Evolutionary conservation across 1,140 invertebrate genomes (phyloP).

Genomic region (Drosophila prosaltans): DNA sequence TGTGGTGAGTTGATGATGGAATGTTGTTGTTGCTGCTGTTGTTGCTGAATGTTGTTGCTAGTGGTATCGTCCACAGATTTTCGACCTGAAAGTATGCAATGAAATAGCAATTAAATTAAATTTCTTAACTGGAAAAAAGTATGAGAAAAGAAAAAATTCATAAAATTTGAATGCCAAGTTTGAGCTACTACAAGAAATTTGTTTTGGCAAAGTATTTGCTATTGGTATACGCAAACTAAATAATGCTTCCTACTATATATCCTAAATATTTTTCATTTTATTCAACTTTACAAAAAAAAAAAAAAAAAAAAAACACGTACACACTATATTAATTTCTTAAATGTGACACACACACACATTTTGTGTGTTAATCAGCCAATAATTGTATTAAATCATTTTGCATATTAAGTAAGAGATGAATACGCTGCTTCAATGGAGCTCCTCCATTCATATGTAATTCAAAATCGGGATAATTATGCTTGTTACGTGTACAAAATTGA

Average conservation of each 20-base stretch:
- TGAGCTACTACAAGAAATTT: too few relatives aligned
- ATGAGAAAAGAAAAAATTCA: too few relatives aligned
- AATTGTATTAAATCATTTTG: conserved; percentile 66
- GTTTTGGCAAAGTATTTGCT: too few relatives aligned
- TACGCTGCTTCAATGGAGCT: conserved; percentile 31
- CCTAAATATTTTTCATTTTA: too few relatives aligned
- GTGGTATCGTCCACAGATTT: conserved; percentile 61
- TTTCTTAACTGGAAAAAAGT: background rate
- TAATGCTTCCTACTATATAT: too few relatives aligned
- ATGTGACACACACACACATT: too few relatives aligned
- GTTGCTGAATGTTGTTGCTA: conserved; percentile 6
- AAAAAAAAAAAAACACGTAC: too few relatives aligned
- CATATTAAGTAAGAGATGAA: conserved; percentile 57
- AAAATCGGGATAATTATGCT: conserved; percentile 22
- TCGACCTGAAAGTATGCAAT: conserved; percentile 51
- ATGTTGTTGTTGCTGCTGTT: conserved; percentile 58
- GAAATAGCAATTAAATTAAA: background rate
- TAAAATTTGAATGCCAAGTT: too few relatives aligned
- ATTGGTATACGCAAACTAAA: too few relatives aligned
- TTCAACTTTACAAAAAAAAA: too few relatives aligned
- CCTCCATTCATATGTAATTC: background rate
- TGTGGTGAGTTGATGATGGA: conserved; percentile 62
- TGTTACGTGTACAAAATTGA: conserved; percentile 32
- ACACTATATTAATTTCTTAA: too few relatives aligned
- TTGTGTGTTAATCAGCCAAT: conserved; percentile 31